Base-by-base conservation (phyloP, 2,888 invertebrate genomes). In the Hemaris fuciformis region DNA sequence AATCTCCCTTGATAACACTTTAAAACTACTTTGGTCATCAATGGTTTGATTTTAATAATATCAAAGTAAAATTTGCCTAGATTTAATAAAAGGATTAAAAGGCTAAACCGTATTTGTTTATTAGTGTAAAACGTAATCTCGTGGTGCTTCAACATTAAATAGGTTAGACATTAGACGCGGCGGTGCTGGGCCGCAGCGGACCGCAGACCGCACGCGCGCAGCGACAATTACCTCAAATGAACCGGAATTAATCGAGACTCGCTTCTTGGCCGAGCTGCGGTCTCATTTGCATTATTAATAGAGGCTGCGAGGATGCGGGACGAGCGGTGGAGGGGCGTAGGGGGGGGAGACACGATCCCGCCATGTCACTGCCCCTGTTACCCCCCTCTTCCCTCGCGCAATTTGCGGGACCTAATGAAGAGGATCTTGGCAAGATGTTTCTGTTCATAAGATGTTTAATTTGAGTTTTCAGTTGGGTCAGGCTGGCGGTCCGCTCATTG, bases 241-340 rank as follows among this genome's bases (percentile, higher is more conserved):
- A 92, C 89, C 91, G 84, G 89, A 91, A 91, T 92, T 91, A 93
- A 93, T 92, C 89, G 91, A 81, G 89, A 86, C 87, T 85, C 88
- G 88, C 88, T 88, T 85, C 91, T 91, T 91, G 91, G 90, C 88
- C 90, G 85, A 82, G 89, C 89, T 89, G 91, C 89, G 91, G 91
- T 89, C 91, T 91, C 91, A 91, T 91, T 91, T 91, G 88, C 91
- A 92, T 93, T 92, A 93, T 93, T 93, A 92, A 92, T 92, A 91
- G 91, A 89, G 85, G 84, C 86, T 82, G 81, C 77, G 81, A 80
- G 89, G 81, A 76, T 63, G 75, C 67, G 76, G 67, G 67, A 68
- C 69, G 67, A 68, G 71, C 69, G 67, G 72, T 75, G 74, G 72
- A 58, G 63, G 68, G 31, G 53, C 18, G 31, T 31, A 10, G n/a